These are phyloP conservation scores for Tetranychus piercei DNA, from an alignment of 2,888 invertebrate genomes.

Conservation along the genomic window DNA sequence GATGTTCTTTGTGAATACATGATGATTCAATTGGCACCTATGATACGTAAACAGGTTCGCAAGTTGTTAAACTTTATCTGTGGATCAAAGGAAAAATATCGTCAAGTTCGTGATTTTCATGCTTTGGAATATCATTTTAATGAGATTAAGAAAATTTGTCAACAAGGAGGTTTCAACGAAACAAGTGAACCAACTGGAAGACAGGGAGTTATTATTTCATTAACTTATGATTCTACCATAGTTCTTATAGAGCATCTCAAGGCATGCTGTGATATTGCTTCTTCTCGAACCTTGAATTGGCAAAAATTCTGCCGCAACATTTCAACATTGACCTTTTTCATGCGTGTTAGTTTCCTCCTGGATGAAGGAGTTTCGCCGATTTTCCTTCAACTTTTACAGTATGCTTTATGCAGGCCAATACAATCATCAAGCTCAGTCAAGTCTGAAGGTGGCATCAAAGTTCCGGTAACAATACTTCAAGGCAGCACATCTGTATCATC, in stretches of 20 bases:
- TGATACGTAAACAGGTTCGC: constrained; percentile 59
- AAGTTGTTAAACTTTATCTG: constrained; percentile 78
- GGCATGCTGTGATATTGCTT: constrained; percentile 78
- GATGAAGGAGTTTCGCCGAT: constrained; percentile 80
- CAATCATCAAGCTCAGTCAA: background rate
- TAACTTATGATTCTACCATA: constrained; percentile 64
- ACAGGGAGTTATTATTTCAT: constrained; percentile 13
- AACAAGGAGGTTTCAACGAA: constrained; percentile 30
- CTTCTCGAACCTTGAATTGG: constrained; percentile 81
- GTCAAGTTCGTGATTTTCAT: constrained; percentile 78
- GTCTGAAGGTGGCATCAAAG: constrained; percentile 10
- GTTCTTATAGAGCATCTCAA: constrained; percentile 84
- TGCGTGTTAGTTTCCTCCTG: constrained; percentile 56
- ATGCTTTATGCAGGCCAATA: constrained; percentile 48
- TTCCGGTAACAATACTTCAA: constrained; percentile 11
- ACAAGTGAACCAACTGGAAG: constrained; percentile 3
- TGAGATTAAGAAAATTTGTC: constrained; percentile 30
- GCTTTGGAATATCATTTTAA: constrained; percentile 66
- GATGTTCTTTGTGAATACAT: constrained; percentile 74
- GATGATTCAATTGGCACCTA: constrained; percentile 83
- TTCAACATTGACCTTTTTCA: constrained; percentile 60
- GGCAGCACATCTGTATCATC: constrained; percentile 23
- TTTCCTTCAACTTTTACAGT: constrained; percentile 68
- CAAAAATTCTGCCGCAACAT: constrained; percentile 67
- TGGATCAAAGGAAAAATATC: constrained; percentile 85